Conservation (phyloP, 2,888 invertebrate genomes). For the Ceramica pisi region DNA sequence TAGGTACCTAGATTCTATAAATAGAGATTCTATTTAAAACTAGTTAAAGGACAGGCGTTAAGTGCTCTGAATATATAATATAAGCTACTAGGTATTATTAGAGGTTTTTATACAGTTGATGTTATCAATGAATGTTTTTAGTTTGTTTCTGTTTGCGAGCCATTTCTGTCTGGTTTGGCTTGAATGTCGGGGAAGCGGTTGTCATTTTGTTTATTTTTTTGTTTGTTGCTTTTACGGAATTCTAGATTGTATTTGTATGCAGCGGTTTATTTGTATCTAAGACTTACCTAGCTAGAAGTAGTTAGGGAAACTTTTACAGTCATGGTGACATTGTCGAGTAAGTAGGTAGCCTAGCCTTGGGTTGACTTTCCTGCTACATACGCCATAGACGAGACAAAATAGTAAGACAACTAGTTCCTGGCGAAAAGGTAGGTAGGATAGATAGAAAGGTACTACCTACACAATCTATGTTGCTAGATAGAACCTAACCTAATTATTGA, state of each 20-base stretch:
- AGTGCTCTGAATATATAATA: conserved; percentile 42
- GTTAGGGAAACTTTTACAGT: background rate
- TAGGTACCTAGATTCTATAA: conserved; percentile 60
- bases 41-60: conserved; percentile 44
- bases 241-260: background rate
- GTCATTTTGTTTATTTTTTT: conserved; percentile 4
- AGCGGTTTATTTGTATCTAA: background rate
- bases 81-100: conserved; percentile 16
- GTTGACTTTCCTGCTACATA: too few species aligned
- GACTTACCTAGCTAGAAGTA: too few species aligned
- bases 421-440: too few species aligned
- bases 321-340: background rate
- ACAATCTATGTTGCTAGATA: too few species aligned
- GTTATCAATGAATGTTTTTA: conserved; percentile 37
- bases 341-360: too few species aligned
- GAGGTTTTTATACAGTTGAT: conserved; percentile 36
- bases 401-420: too few species aligned
- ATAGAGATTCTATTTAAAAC: conserved; percentile 63
- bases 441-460: too few species aligned
- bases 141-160: conserved; percentile 25
- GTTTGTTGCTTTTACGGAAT: background rate
- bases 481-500: too few species aligned
- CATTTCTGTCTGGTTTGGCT: conserved; percentile 21
- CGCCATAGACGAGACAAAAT: too few species aligned
- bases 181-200: background rate